Base-by-base conservation (phyloP, 1,140 invertebrate genomes). In the Cardiocondyla obscurior region DNA sequence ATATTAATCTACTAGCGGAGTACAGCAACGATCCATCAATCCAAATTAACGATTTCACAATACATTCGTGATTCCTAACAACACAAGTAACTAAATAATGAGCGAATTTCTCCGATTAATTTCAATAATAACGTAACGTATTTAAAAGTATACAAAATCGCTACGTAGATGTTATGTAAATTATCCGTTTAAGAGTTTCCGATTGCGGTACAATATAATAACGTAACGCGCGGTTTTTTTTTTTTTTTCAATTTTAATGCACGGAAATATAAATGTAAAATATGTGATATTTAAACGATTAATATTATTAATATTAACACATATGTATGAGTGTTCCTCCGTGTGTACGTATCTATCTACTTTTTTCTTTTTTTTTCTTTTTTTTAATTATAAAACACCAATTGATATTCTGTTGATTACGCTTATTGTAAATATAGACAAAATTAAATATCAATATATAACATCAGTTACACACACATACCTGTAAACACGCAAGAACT, bases 401-500 rank as follows among this genome's bases (percentile, higher is more conserved):
- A 51, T 25, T 22, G 39, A 60, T 53, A 30, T 60, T 70, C 22
- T 42, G 28, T 62, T 49, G 25, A 33, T 60, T 60, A 55, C 74
- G 81, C 79, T 87, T 72, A 81, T 84, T 88, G 85, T 88, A 88
- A 69, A 84, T 87, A 81, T 87, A 81, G 81, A 88, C 76, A 76
- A 81, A 69, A 53, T 69, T 81, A 87, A 60, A 70, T 25, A 76
- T 70, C 83, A n/a, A n/a, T 55, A 55, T 4, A 55, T 25, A 2
- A 57, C 8, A 46, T 46, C 4, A 46, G 14, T 46, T 22, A 12
- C 49, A 25, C 49, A 10, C 49, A 10, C 49, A 3, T 7, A 19
- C 7, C 10, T 12, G 5, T 22, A 14, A 10, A 1, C 51, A 14
- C 51, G 1, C 51, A 28, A 3, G 12, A 7, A 51, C n/a, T 19